A percentile compares a stretch with the other conserved stretches of the same genome.
These are phyloP conservation scores for Siderastrea radians DNA, from an alignment of 92 coral and sea anemone genomes.

Conservation along the genomic window DNA sequence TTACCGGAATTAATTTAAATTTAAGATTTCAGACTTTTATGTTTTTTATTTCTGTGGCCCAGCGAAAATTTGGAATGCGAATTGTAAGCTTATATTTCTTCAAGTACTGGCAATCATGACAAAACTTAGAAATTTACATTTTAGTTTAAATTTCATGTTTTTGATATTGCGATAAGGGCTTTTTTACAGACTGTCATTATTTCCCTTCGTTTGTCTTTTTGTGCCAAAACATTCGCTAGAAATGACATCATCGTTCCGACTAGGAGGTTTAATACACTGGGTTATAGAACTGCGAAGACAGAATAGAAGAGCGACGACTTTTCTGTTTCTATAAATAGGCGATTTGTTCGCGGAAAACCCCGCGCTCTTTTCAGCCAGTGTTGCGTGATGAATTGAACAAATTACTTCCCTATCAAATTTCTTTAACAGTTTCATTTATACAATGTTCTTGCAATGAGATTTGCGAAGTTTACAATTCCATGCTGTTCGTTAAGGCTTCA, in stretches of 20 bases:
- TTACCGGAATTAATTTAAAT: too few species aligned
- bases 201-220: constrained; percentile 20
- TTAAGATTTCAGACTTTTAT: too few species aligned
- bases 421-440: not conserved
- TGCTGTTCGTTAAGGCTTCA: constrained; percentile 2
- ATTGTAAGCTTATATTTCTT: not conserved
- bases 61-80: not conserved
- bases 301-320: not conserved
- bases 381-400: not conserved
- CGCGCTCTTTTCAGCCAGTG: not conserved
- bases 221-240: constrained; percentile 1
- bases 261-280: not conserved
- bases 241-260: not conserved
- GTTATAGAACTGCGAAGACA: not conserved
- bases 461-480: constrained; percentile 3
- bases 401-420: not conserved
- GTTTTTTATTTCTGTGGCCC: not conserved
- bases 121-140: constrained; percentile 1
- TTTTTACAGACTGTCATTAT: not conserved
- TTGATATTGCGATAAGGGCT: constrained; percentile 2
- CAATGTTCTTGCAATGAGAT: not conserved
- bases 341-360: constrained; percentile 23
- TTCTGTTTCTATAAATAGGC: constrained; percentile 16
- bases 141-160: not conserved
- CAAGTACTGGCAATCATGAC: not conserved